Percentiles rank a stretch among this genome's conserved stretches.
phyloP scores from a whole-genome alignment of 1,140 invertebrate species.

The Pectinophora gossypiella region DNA sequence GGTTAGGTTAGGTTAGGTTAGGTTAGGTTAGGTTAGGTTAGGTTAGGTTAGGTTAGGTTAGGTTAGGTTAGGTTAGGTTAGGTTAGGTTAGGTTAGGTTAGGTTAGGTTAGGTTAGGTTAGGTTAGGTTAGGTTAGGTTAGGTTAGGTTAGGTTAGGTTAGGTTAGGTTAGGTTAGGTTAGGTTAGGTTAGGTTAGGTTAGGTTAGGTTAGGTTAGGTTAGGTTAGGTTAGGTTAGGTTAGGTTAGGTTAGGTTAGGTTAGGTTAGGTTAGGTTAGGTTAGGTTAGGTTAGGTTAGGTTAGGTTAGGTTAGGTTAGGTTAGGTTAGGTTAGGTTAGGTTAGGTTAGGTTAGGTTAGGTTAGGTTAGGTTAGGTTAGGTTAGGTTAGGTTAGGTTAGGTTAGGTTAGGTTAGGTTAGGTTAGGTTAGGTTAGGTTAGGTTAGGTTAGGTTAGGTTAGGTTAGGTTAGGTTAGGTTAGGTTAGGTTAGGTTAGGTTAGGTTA shows the following conservation, averaged over 20 bases:
- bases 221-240: too few relatives aligned
- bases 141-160: too few relatives aligned
- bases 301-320: conserved; percentile 25
- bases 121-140: too few relatives aligned
- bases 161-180: too few relatives aligned
- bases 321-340: conserved; percentile 29
- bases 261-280: conserved; percentile 30
- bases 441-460: conserved; percentile 27
- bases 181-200: too few relatives aligned
- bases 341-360: conserved; percentile 28
- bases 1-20: too few relatives aligned
- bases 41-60: too few relatives aligned
- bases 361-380: conserved; percentile 26
- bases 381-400: conserved; percentile 26
- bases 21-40: too few relatives aligned
- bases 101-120: too few relatives aligned
- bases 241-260: conserved; percentile 24
- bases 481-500: conserved; percentile 33
- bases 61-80: too few relatives aligned
- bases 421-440: conserved; percentile 25
- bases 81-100: too few relatives aligned
- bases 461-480: conserved; percentile 17
- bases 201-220: too few relatives aligned
- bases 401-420: conserved; percentile 26
- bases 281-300: conserved; percentile 29